Base-by-base conservation (phyloP, 53 echinoderm and acorn worm genomes). In the Holothuria leucospilota region DNA sequence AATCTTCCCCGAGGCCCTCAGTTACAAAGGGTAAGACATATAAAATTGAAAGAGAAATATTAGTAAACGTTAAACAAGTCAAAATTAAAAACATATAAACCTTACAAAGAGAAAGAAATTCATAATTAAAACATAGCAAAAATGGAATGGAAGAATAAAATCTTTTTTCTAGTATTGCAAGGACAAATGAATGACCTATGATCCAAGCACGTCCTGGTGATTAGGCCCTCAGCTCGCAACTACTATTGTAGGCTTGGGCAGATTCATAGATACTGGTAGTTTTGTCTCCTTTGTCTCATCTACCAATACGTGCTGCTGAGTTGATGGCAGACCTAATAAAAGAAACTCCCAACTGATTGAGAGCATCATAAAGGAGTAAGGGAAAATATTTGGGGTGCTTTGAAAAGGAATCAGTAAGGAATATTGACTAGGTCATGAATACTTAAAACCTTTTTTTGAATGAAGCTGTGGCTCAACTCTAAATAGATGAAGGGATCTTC, bases 371-470 rank as follows among this genome's bases (percentile, higher is more conserved):
- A 75, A 75, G 28, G 75, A 15, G 24, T 26, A 42, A 72, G 40
- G 75, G 52, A 75, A 75, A 75, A 75, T 75, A 75, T 75, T 75
- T 75, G 75, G 75, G 75, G 49, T 75, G 75, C 26, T 75, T 49
- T 75, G 75, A 75, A 75, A 75, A 75, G 75, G 75, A 75, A 75
- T 75, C 75, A 75, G 75, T 75, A 20, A 9, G 15, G 75, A 75
- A 49, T 75, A 75, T 75, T 72, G 72, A 72, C 72, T 16, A 39
- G 42, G 40, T 72, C 72, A 72, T 72, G 72, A 72, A 75, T 75
- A 75, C 75, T 75, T 75, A 75, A 75, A 40, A 75, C 51, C 51
- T 41, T 75, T 75, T 40, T 24, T 75, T 75, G 51, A 75, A 49
- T 49, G 49, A 75, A 39, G 75, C 75, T 28, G 26, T 26, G 75